Percentiles rank a stretch among this genome's conserved stretches.
Conservation (phyloP, 2,888 invertebrate genomes). For the Cephus nigrinus region DNA sequence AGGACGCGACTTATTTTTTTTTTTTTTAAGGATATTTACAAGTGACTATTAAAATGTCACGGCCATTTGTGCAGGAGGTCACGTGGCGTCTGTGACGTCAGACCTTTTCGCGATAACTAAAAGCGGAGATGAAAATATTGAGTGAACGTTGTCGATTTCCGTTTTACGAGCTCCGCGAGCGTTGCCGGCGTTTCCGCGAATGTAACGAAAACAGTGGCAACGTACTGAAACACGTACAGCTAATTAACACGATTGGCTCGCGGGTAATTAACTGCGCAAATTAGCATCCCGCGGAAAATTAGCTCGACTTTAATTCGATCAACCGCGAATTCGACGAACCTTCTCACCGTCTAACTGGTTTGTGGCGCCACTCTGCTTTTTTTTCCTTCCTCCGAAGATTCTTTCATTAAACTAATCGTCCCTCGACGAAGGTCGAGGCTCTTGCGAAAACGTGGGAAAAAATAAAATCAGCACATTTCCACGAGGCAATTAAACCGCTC, state of each 20-base stretch:
- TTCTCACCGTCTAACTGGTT: neutral
- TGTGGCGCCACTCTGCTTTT: neutral
- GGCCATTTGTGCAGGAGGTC: neutral
- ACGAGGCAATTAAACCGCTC: neutral
- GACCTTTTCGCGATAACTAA: neutral
- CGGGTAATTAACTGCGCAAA: conserved; percentile 41
- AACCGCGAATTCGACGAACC: neutral
- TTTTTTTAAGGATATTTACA: neutral
- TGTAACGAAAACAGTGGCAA: conserved; percentile 28
- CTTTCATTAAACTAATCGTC: neutral
- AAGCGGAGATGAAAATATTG: neutral
- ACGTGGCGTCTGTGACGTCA: neutral
- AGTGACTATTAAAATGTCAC: neutral
- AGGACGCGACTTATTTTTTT: no score
- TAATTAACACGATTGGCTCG: conserved; percentile 44
- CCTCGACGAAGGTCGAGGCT: neutral
- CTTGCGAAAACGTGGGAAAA: neutral
- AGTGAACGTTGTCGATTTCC: neutral
- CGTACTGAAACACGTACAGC: conserved; percentile 31
- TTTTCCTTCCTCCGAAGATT: neutral
- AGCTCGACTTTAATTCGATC: conserved; percentile 4
- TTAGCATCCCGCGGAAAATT: conserved; percentile 24
- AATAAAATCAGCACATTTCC: neutral
- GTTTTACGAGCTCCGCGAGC: neutral
- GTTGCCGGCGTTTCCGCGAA: neutral